Base-by-base conservation (phyloP, 2,113 vertebrate species). In the Osmerus mordax region DNA sequence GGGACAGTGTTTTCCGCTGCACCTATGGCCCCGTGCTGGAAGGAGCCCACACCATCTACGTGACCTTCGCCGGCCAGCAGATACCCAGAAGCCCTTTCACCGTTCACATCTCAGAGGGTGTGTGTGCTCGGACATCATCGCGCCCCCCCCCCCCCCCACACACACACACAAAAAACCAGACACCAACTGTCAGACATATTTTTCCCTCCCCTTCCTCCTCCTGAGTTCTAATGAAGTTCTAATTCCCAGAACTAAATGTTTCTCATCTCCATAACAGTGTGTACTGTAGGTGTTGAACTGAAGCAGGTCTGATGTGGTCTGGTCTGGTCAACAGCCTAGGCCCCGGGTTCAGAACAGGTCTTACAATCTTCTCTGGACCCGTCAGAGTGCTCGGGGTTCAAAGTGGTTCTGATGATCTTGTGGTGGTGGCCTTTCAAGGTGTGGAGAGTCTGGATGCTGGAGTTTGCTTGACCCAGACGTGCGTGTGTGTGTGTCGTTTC, bases 1-100 rank as follows among this genome's bases (percentile, higher is more conserved):
- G 97, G 0, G 95, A 99, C 81, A 97, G 87, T 59, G 93, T 95
- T 7, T 98, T 94, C 92, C 96, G 97, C 56, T 99, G 97, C 88
- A 98, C 96, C 0, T 99, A 99, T 80, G 92, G 93, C 61, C 97
- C 97, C 0, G 77, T 93, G 68, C 81, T 92, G 21, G 95, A 98
- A 80, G 97, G 97, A 7, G 92, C 93, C 0, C 96, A 99, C 86
- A 92, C 81, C 2, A 84, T 99, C 74, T 91, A 92, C 0, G 91
- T 99, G 65, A 92, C 93, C 81, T 99, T 95, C 0, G 97, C 94
- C 0, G 94, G 93, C 0, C 77, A 96, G 68, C 94, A 94, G 77
- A 93, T 98, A 77, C 94, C 95, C 82, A 94, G 92, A 83, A 98
- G 97, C 65, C 97, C 97, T n/a, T 97, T 93, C 85, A 87, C 88